Conservation (phyloP, 2,113 vertebrate species). For the Psettodes erumei region DNA sequence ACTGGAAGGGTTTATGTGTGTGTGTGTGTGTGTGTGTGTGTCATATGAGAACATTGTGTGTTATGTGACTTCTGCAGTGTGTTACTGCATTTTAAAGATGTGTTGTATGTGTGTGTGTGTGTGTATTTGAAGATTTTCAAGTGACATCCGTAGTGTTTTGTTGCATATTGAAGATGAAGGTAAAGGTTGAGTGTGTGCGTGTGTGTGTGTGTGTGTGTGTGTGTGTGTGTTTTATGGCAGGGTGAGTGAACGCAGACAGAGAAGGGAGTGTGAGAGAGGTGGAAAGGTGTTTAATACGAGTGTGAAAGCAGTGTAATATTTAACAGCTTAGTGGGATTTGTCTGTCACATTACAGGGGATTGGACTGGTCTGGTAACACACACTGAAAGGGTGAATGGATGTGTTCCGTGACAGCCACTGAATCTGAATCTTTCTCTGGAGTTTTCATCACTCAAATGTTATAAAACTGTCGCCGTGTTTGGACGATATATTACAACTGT, state of each 20-base stretch:
- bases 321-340: constrained; percentile 79
- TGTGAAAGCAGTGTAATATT: constrained; percentile 77
- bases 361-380: constrained; percentile 47
- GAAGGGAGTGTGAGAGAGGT: constrained; percentile 5
- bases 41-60: constrained; percentile 13
- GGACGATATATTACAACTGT: background rate
- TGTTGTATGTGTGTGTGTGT: constrained; percentile 50
- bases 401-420: constrained; percentile 42
- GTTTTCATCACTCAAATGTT: constrained; percentile 28
- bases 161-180: constrained; percentile 56
- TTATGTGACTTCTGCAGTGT: constrained; percentile 24
- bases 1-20: no score
- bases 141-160: constrained; percentile 55
- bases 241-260: constrained; percentile 20
- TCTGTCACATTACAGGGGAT: constrained; percentile 76
- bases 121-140: constrained; percentile 46
- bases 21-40: constrained; percentile 16
- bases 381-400: constrained; percentile 43
- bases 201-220: constrained; percentile 29
- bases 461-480: constrained; percentile 19
- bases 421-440: constrained; percentile 39
- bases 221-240: constrained; percentile 37
- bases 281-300: constrained; percentile 72
- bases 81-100: constrained; percentile 56
- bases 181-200: constrained; percentile 28